Conservation (phyloP, 2,113 vertebrate species). For the Gadus chalcogrammus region DNA sequence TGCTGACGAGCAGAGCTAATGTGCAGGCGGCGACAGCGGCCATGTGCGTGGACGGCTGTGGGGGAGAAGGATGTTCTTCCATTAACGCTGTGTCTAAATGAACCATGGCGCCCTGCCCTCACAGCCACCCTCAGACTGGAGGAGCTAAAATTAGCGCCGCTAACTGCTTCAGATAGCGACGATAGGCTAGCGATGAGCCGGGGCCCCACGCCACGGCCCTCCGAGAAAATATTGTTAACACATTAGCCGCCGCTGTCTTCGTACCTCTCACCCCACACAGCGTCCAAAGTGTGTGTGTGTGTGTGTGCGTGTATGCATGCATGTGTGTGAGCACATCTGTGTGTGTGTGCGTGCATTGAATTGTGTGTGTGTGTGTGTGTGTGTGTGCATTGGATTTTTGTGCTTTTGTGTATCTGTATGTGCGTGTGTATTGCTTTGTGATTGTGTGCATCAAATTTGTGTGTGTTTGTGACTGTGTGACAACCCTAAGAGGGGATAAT, state of each 20-base stretch:
- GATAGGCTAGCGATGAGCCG: conserved; percentile 43
- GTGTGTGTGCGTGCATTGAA: no score
- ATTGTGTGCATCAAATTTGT: no score
- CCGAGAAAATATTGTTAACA: conserved; percentile 62
- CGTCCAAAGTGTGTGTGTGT: conserved; percentile 12
- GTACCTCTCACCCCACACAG: conserved; percentile 34
- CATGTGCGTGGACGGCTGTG: conserved; percentile 33
- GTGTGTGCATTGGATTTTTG: neutral
- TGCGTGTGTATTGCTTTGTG: neutral
- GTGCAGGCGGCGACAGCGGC: conserved; percentile 8
- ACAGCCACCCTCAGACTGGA: conserved; percentile 38
- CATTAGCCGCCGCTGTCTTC: conserved; percentile 44
- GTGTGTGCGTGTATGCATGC: conserved; percentile 3
- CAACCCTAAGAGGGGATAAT: no score
- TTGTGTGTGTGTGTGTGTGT: no score
- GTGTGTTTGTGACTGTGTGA: no score
- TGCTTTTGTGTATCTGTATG: no score
- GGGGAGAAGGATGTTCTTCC: conserved; percentile 59
- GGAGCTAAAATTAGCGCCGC: conserved; percentile 69
- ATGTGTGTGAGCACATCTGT: neutral
- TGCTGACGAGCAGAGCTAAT: neutral
- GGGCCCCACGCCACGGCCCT: conserved; percentile 23
- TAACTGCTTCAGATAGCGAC: conserved; percentile 62
- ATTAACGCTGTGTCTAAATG: conserved; percentile 68
- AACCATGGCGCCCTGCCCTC: conserved; percentile 56